Conservation (phyloP, 2,797 vertebrate species). For the Poeciliopsis gracilis region DNA sequence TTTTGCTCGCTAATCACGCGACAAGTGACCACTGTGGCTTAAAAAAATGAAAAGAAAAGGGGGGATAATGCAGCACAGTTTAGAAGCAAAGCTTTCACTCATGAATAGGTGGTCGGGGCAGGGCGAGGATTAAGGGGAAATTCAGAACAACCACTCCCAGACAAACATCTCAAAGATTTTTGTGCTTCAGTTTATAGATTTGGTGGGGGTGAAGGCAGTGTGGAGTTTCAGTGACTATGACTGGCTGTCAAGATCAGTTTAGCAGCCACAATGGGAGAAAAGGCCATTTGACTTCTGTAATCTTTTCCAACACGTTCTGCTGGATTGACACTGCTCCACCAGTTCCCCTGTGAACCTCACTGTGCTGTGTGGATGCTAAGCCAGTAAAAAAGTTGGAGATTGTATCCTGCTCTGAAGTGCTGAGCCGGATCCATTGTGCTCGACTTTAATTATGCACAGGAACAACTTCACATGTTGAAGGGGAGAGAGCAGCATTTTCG, state of each 20-base stretch:
- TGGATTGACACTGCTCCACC: slow-evolving; percentile 62
- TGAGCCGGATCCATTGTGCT: slow-evolving; percentile 42
- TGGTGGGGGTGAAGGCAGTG: slow-evolving; percentile 62
- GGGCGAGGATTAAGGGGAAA: slow-evolving; percentile 64
- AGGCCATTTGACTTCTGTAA: slow-evolving; percentile 79
- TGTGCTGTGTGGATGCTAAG: slow-evolving; percentile 50
- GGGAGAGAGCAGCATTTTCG: slow-evolving; percentile 15
- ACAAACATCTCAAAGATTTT: slow-evolving; percentile 75
- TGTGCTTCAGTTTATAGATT: slow-evolving; percentile 71
- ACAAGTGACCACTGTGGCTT: slow-evolving; percentile 75
- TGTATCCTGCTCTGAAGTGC: slow-evolving; percentile 31
- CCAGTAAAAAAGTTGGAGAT: slow-evolving; percentile 41
- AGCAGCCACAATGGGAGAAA: slow-evolving; percentile 77
- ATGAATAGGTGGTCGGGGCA: slow-evolving; percentile 54
- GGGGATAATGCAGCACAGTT: slow-evolving; percentile 64
- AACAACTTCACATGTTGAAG: slow-evolving; percentile 14
- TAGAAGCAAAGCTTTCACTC: slow-evolving; percentile 72
- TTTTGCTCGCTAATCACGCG: slow-evolving; percentile 74
- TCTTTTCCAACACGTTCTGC: slow-evolving; percentile 71
- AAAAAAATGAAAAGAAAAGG: slow-evolving; percentile 30
- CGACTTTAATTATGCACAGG: slow-evolving; percentile 25
- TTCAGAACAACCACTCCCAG: slow-evolving; percentile 64
- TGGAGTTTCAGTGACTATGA: slow-evolving; percentile 59
- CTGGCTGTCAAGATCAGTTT: slow-evolving; percentile 79
- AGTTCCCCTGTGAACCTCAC: slow-evolving; percentile 43